Conservation (phyloP, 2,888 invertebrate species). For the Heteromyza rotundicornis region DNA sequence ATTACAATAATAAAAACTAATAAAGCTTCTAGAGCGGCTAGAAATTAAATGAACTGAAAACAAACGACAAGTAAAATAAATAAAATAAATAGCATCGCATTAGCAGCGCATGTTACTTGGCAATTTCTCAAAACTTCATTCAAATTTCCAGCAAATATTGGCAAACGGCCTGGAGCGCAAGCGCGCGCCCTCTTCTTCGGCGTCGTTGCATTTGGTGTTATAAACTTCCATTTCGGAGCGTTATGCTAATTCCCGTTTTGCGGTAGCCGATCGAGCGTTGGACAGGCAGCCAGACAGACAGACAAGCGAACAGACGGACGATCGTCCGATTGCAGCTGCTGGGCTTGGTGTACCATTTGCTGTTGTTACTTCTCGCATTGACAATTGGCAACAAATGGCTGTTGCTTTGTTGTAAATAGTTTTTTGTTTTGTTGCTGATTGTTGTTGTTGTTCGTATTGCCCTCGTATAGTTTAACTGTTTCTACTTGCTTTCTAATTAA, state of each 20-base stretch:
- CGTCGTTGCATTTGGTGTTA: constrained; percentile 6
- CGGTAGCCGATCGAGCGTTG: not conserved
- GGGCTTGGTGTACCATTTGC: not conserved
- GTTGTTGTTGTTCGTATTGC: too few relatives aligned
- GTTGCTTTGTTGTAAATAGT: too few relatives aligned
- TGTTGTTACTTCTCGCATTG: constrained; percentile 6
- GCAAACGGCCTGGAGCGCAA: not conserved
- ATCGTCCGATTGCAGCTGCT: not conserved
- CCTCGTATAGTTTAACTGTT: not conserved
- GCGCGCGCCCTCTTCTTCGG: constrained; percentile 1
- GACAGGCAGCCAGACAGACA: too few relatives aligned
- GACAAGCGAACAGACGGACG: too few relatives aligned
- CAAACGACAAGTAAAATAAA: not conserved
- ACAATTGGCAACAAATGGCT: constrained; percentile 10
- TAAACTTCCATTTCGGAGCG: constrained; percentile 11
- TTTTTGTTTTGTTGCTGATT: not conserved
- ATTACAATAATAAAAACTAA: not conserved
- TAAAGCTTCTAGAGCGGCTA: not conserved
- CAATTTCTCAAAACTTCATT: constrained; percentile 25
- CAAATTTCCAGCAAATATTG: not conserved
- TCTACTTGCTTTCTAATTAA: constrained; percentile 26
- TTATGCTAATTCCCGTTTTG: constrained; percentile 17
- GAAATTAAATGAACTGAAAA: not conserved
- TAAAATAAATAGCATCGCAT: not conserved
- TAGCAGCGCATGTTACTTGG: constrained; percentile 18